Evolutionary conservation across 2,797 vertebrate genomes (phyloP).

Genomic region (Distichodus sexfasciatus): DNA sequence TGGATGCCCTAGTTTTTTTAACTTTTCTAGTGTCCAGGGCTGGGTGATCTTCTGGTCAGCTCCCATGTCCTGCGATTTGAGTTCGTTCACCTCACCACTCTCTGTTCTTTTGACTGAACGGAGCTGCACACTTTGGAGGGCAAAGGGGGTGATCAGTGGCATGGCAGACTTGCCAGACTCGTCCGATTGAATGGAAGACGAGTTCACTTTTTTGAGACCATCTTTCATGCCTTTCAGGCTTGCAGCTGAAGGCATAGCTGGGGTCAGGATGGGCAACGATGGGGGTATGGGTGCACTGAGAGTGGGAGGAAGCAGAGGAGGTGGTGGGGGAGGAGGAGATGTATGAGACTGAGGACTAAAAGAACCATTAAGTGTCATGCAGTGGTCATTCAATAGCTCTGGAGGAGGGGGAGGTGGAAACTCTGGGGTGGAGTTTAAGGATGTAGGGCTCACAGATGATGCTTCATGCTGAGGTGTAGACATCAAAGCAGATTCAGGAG

Average conservation of each 20-base stretch:
- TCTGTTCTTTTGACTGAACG: constrained; percentile 79
- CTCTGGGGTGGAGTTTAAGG: constrained; percentile 68
- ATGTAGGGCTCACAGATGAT: constrained; percentile 37
- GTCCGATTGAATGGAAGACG: constrained; percentile 58
- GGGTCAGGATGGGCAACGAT: constrained; percentile 56
- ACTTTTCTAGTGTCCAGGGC: constrained; percentile 60
- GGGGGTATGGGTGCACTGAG: constrained; percentile 52
- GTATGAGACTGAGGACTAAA: constrained; percentile 64
- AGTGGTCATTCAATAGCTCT: constrained; percentile 69
- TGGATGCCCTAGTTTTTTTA: constrained; percentile 52
- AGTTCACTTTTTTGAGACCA: constrained; percentile 56
- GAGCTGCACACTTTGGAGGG: constrained; percentile 87
- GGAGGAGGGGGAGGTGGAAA: constrained; percentile 88
- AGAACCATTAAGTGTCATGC: constrained; percentile 61
- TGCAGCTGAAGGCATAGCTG: constrained; percentile 71
- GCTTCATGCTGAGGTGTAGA: constrained; percentile 53
- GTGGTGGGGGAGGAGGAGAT: constrained; percentile 51
- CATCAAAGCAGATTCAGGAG: constrained; percentile 58
- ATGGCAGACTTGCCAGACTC: constrained; percentile 66
- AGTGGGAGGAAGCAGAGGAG: constrained; percentile 42
- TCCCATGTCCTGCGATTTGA: constrained; percentile 66
- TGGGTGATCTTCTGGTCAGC: constrained; percentile 59
- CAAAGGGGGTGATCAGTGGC: constrained; percentile 88
- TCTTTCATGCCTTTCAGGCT: constrained; percentile 70
- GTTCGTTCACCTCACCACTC: constrained; percentile 50